Percentiles rank a stretch among this genome's conserved stretches.
Conservation (phyloP, 2,888 invertebrate species). For the Noctua janthe region DNA sequence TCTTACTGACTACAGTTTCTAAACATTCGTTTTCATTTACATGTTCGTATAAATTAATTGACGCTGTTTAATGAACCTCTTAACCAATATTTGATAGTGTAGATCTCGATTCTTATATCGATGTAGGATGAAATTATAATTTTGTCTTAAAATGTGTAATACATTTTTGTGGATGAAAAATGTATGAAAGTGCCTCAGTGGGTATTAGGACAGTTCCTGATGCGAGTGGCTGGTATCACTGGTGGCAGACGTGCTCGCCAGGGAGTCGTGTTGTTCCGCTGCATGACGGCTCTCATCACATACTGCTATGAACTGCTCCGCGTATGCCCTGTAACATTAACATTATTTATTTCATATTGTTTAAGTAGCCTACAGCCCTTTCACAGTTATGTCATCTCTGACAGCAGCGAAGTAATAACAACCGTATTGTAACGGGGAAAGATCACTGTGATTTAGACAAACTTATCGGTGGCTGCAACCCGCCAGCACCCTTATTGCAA, state of each 20-base stretch:
- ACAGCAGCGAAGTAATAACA: not conserved
- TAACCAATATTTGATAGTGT: slow-evolving; percentile 23
- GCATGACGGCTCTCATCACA: slow-evolving; percentile 90
- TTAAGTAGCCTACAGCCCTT: not conserved
- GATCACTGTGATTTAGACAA: not conserved
- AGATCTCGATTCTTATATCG: slow-evolving; percentile 8
- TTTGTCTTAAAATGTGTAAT: slow-evolving; percentile 34
- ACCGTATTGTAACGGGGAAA: not conserved
- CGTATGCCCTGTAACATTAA: slow-evolving; percentile 86
- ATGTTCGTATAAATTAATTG: slow-evolving; percentile 51
- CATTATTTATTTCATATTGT: not conserved
- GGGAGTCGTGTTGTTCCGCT: slow-evolving; percentile 86
- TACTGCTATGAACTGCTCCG: slow-evolving; percentile 92
- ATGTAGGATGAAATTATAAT: slow-evolving; percentile 20
- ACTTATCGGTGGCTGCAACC: not conserved
- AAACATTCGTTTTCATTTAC: slow-evolving; percentile 46
- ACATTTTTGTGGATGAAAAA: slow-evolving; percentile 46
- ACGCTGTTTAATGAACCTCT: slow-evolving; percentile 46
- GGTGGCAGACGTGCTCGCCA: slow-evolving; percentile 81
- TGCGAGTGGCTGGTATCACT: slow-evolving; percentile 77
- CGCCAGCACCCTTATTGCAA: not conserved
- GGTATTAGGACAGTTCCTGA: slow-evolving; percentile 55
- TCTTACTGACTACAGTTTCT: slow-evolving; percentile 39
- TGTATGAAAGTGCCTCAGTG: slow-evolving; percentile 39
- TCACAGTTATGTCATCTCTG: not conserved